Evolutionary conservation across 2,797 vertebrate species (phyloP).

Genomic region (Emys orbicularis): DNA sequence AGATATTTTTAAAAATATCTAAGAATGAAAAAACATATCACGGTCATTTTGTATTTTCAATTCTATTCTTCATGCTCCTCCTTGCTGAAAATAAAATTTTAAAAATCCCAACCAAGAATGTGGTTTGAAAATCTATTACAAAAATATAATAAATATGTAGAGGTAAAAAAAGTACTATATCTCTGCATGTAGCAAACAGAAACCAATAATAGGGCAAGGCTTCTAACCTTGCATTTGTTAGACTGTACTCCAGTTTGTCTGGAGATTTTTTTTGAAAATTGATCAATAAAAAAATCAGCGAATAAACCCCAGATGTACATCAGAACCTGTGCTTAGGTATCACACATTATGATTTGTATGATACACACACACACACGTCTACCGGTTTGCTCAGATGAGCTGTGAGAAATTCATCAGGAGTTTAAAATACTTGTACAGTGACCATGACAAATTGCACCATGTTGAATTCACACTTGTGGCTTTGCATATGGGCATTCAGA

Average conservation of each 20-base stretch:
- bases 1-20: not conserved
- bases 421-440: not conserved
- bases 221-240: slow-evolving; percentile 46
- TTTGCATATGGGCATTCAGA: accelerated
- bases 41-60: accelerated
- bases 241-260: slow-evolving; percentile 51
- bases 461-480: accelerated
- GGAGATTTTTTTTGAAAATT: not conserved
- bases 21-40: not conserved
- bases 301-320: slow-evolving; percentile 21
- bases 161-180: no score
- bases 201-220: not conserved
- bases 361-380: not conserved
- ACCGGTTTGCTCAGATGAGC: accelerated
- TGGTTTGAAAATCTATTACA: not conserved
- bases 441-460: accelerated
- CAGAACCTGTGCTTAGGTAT: slow-evolving; percentile 47
- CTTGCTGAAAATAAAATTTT: not conserved
- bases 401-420: accelerated
- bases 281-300: slow-evolving; percentile 22
- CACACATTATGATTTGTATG: not conserved
- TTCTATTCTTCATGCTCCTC: not conserved
- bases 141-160: not conserved
- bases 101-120: not conserved
- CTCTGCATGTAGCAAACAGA: not conserved